phyloP scores from a whole-genome alignment of 2,113 vertebrate species.

The Microtus oregoni region DNA sequence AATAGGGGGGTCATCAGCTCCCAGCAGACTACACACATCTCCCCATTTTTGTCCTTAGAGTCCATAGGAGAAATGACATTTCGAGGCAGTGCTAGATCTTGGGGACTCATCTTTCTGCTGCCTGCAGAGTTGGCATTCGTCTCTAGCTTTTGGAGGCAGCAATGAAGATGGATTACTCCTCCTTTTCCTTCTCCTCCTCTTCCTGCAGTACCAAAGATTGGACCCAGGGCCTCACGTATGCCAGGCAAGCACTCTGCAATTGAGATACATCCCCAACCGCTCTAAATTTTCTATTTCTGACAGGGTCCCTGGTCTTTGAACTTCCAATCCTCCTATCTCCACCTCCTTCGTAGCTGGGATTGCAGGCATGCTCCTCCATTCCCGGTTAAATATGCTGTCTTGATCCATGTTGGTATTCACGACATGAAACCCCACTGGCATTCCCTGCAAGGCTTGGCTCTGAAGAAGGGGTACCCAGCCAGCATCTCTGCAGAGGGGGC shows the following conservation, averaged over 20 bases:
- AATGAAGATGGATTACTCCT: accelerated
- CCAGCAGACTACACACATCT: not conserved
- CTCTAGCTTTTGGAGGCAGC: accelerated
- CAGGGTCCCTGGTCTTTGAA: not conserved
- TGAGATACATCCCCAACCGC: not conserved
- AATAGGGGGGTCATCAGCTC: not conserved
- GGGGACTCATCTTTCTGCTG: not conserved
- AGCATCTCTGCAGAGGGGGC: not conserved
- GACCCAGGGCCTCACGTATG: too few species aligned
- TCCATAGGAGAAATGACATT: not conserved
- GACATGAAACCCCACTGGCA: accelerated
- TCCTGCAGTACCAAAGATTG: not conserved
- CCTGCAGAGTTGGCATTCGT: accelerated
- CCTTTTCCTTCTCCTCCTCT: not conserved
- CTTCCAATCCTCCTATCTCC: not conserved
- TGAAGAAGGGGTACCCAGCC: not conserved
- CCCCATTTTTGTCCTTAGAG: not conserved
- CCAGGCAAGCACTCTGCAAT: not conserved
- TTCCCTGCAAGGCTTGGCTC: not conserved
- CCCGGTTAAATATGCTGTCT: not conserved
- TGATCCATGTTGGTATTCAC: not conserved
- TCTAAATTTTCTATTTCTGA: not conserved
- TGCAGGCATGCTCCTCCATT: not conserved
- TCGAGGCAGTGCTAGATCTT: not conserved
- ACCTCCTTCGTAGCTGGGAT: not conserved